Percentiles rank a stretch among this genome's conserved stretches.
Evolutionary conservation across 2,113 vertebrate species (phyloP).

Genomic region (Scytalopus superciliaris): DNA sequence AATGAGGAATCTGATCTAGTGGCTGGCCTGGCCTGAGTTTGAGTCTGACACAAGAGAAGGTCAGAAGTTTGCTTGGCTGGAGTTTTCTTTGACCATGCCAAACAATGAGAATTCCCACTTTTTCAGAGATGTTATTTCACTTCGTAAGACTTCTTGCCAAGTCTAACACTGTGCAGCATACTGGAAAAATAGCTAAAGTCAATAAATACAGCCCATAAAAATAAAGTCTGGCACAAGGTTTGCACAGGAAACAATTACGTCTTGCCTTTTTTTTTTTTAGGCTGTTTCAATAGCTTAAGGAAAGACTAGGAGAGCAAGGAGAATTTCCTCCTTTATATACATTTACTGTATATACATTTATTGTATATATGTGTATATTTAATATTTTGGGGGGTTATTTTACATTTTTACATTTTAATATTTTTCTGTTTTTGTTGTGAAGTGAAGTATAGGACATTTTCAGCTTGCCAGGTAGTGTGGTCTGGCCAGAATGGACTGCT

Average conservation of each 20-base stretch:
- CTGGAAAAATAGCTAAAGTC: constrained; percentile 63
- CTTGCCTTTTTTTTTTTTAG: neutral
- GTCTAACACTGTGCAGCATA: constrained; percentile 29
- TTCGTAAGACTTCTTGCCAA: constrained; percentile 45
- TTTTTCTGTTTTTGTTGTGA: neutral
- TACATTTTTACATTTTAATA: neutral
- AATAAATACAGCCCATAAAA: constrained; percentile 66
- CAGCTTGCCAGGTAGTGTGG: neutral
- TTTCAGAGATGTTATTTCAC: constrained; percentile 49
- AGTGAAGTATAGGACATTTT: neutral
- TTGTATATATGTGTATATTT: neutral
- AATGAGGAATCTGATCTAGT: neutral
- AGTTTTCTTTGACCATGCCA: constrained; percentile 12
- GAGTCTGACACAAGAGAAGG: constrained; percentile 5
- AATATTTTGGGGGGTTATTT: neutral
- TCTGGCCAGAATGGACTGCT: neutral
- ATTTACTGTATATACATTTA: neutral
- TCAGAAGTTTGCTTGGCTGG: constrained; percentile 52
- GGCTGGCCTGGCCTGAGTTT: neutral
- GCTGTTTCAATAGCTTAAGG: constrained; percentile 2
- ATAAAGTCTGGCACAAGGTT: constrained; percentile 35
- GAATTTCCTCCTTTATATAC: neutral
- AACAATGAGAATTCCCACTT: constrained; percentile 60
- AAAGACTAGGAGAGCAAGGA: neutral
- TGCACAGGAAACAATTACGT: constrained; percentile 59